These are phyloP conservation scores for Carabus problematicus DNA, from an alignment of 2,888 invertebrate species.

Conservation along the genomic window DNA sequence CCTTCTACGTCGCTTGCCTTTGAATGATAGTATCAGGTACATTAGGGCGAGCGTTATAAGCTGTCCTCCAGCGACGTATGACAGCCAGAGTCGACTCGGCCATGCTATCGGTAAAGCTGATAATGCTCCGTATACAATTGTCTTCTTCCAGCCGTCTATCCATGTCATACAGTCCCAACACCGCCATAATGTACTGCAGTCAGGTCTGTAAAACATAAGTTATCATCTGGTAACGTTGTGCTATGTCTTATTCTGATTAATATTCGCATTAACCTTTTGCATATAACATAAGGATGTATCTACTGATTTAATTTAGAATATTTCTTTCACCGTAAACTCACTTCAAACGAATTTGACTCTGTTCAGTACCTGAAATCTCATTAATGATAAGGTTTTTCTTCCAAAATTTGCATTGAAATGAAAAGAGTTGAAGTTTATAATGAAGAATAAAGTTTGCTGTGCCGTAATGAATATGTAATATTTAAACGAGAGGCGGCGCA, in stretches of 20 bases:
- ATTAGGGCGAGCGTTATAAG: slow-evolving; percentile 59
- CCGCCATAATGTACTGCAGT: slow-evolving; percentile 53
- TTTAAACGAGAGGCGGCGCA: slow-evolving; percentile 17
- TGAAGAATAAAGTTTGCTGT: slow-evolving; percentile 18
- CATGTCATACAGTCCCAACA: slow-evolving; percentile 55
- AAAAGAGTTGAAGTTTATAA: slow-evolving; percentile 8
- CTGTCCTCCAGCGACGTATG: slow-evolving; percentile 61
- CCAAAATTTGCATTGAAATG: slow-evolving; percentile 15
- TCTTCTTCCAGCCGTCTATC: slow-evolving; percentile 57
- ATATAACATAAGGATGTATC: too few species aligned
- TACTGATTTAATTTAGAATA: too few species aligned
- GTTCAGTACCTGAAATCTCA: slow-evolving; percentile 10
- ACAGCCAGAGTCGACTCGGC: slow-evolving; percentile 62
- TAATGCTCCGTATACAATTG: slow-evolving; percentile 55
- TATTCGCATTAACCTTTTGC: too few species aligned
- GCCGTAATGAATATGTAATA: slow-evolving; percentile 29
- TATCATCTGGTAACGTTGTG: neutral
- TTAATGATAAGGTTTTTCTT: too few species aligned
- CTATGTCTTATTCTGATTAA: neutral
- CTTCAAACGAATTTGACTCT: slow-evolving; percentile 25
- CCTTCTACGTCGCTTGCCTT: slow-evolving; percentile 51
- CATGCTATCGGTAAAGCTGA: slow-evolving; percentile 55
- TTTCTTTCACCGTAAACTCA: slow-evolving; percentile 12
- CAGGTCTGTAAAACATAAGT: slow-evolving; percentile 50
- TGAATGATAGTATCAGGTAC: slow-evolving; percentile 56